Base-by-base conservation (phyloP, 2,113 vertebrate genomes). In the Promerops cafer region DNA sequence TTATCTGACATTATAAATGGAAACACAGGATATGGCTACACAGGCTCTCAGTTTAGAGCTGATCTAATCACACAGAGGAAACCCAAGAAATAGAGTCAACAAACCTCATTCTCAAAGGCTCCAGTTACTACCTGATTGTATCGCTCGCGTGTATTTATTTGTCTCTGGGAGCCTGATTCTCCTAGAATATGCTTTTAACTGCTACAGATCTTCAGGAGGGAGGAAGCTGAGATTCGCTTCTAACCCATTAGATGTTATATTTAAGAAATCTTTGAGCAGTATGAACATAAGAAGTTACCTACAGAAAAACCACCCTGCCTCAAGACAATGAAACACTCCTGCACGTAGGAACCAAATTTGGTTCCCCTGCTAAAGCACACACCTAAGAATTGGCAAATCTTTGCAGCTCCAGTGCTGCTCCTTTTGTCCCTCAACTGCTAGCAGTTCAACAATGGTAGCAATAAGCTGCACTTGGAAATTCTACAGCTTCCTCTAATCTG, bases 31-130 rank as follows among this genome's bases (percentile, higher is more conserved):
- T 95, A 65, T 88, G 54, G 45, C 75, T 90, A 90, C 30, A 23
- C 12, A 88, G 56, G 54, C 84, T 96, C 44, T 93, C 87, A 56
- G 71, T 81, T 93, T 83, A 92, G 54, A 93, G 56, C 75, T 88
- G 83, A 95, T 95, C 93, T 92, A 89, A 96, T 95, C 91, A 81
- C 40, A 44, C 19, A 87, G 47, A 86, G 82, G 92, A 96, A 97
- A 93, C 85, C 39, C 28, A 83, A 83, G 85, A 93, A 96, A 96
- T 7, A 57, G 33, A 90, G 81, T 78, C 90, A 89, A 94, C 82
- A 96, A 96, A 90, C 64, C 66, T 86, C 71, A 44, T 94, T 94
- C 75, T 86, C 79, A 88, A 70, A 91, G 90, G 90, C 71, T 97
- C 66, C 82, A 63, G 75, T 97, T 96, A 86, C 93, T 37, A 59